Evolutionary conservation across 2,113 vertebrate genomes (phyloP).

Genomic region (Sminthopsis crassicaudata): DNA sequence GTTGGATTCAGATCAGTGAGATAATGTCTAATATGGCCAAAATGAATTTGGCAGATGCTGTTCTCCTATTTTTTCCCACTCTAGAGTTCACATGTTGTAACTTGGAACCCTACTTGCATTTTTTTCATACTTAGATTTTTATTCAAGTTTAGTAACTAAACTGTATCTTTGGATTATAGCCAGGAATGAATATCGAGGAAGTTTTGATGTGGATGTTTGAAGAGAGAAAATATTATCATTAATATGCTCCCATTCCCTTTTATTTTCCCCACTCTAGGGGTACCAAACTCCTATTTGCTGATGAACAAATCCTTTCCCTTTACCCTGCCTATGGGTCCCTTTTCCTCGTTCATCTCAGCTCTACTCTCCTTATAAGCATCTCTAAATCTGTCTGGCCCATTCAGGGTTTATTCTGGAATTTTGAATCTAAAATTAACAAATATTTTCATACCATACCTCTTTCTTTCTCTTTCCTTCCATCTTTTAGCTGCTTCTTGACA

Average conservation of each 20-base stretch:
- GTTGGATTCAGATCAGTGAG: constrained; percentile 62
- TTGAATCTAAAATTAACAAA: background rate
- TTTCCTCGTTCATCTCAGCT: background rate
- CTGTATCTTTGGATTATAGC: constrained; percentile 10
- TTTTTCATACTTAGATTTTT: constrained; percentile 72
- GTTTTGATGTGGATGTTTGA: background rate
- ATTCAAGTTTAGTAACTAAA: constrained; percentile 70
- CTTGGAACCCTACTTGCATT: constrained; percentile 57
- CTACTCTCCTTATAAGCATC: background rate
- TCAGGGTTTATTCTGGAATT: background rate
- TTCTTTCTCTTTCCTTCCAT: background rate
- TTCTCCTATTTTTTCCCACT: constrained; percentile 42
- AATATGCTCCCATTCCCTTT: background rate
- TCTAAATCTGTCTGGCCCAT: background rate
- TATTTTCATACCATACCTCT: background rate
- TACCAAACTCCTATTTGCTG: background rate
- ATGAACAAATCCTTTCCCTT: background rate
- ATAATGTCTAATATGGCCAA: constrained; percentile 49
- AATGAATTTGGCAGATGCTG: constrained; percentile 54
- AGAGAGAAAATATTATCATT: constrained; percentile 5
- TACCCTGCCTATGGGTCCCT: background rate
- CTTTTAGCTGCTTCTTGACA: background rate
- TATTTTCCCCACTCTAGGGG: background rate
- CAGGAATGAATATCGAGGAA: constrained; percentile 58
- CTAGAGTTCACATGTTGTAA: constrained; percentile 35